Evolutionary conservation across 2,797 vertebrate species (phyloP).

Genomic region (Synaphobranchus kaupii): DNA sequence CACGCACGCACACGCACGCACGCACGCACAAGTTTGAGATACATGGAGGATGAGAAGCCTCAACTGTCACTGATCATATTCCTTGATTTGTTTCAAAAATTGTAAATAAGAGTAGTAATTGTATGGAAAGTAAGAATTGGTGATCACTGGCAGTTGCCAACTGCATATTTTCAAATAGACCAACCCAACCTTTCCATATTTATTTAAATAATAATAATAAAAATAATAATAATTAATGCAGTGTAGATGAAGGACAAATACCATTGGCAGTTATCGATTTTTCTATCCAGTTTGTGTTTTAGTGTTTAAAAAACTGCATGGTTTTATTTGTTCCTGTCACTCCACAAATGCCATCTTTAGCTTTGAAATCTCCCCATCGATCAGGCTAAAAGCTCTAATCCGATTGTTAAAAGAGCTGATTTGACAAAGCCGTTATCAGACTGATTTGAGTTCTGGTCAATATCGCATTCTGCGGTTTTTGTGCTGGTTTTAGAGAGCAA

Average conservation of each 20-base stretch:
- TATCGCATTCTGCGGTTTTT: constrained; percentile 69
- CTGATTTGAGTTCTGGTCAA: constrained; percentile 79
- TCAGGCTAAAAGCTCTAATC: constrained; percentile 80
- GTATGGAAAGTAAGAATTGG: not conserved
- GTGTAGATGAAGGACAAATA: not conserved
- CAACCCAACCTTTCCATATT: not conserved
- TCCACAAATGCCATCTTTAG: constrained; percentile 68
- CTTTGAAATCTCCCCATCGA: constrained; percentile 74
- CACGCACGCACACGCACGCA: not conserved
- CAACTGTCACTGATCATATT: not conserved
- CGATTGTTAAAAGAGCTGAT: constrained; percentile 84
- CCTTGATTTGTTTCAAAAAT: not conserved
- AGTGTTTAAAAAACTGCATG: not conserved
- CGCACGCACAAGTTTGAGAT: not conserved
- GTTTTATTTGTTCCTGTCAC: constrained; percentile 36
- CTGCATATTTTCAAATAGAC: not conserved
- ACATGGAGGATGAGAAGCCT: constrained; percentile 2
- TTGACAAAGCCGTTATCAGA: constrained; percentile 82
- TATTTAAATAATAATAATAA: not conserved
- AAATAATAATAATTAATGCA: too few species aligned
- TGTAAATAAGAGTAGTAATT: not conserved
- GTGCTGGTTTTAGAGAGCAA: constrained; percentile 54
- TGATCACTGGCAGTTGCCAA: not conserved
- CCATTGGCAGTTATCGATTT: constrained; percentile 11
- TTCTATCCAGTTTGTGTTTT: not conserved